These are phyloP conservation scores for Clarias magur DNA, from an alignment of 2,113 vertebrate species.

Conservation along the genomic window DNA sequence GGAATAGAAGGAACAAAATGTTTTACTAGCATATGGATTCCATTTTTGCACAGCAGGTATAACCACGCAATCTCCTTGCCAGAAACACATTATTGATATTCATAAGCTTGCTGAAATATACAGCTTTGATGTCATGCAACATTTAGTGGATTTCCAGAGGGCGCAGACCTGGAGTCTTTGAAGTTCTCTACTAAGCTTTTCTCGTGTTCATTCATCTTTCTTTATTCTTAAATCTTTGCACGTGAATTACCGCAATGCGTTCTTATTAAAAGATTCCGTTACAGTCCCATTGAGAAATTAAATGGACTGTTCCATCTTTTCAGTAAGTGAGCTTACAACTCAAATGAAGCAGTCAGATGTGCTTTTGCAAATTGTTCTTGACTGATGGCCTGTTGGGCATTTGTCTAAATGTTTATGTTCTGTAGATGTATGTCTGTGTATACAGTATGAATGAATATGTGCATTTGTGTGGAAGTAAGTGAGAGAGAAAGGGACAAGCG, in stretches of 20 bases:
- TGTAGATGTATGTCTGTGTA: neutral
- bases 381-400: neutral
- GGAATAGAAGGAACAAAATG: neutral
- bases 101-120: conserved; percentile 4
- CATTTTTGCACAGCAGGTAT: neutral
- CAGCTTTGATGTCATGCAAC: conserved; percentile 27
- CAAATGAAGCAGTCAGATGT: neutral
- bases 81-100: conserved; percentile 27
- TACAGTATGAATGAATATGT: neutral
- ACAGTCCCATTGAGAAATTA: neutral
- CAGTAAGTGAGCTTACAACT: neutral
- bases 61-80: neutral
- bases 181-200: neutral
- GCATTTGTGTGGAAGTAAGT: neutral
- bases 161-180: neutral
- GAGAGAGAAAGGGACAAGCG: neutral
- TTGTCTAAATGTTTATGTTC: neutral
- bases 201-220: neutral
- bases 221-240: neutral
- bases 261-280: neutral
- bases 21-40: neutral
- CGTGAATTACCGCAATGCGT: neutral
- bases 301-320: neutral
- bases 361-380: neutral
- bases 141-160: conserved; percentile 30